These are phyloP conservation scores for Pocillopora grandis DNA, from an alignment of 92 coral and sea anemone genomes.

Conservation along the genomic window DNA sequence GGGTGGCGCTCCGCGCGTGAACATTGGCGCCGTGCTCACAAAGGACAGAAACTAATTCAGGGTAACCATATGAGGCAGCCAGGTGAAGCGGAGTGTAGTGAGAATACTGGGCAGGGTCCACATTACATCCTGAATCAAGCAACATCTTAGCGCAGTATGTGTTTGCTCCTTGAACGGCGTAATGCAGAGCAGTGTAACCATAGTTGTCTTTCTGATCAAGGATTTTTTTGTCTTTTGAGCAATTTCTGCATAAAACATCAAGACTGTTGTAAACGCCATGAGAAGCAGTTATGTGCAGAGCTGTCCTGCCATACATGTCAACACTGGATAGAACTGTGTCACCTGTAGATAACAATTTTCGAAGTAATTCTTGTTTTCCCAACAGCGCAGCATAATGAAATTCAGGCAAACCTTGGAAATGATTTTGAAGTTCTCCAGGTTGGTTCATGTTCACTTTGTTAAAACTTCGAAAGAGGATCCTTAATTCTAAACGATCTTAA, in stretches of 20 bases:
- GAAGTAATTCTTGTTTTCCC: constrained; percentile 12
- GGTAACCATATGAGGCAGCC: constrained; percentile 57
- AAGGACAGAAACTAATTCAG: constrained; percentile 57
- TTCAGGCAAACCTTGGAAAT: constrained; percentile 17
- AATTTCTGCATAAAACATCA: constrained; percentile 30
- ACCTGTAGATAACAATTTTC: constrained; percentile 4
- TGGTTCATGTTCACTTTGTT: neutral
- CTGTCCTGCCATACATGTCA: constrained; percentile 35
- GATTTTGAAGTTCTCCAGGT: neutral
- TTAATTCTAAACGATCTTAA: too few species aligned
- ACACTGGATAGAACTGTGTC: constrained; percentile 1
- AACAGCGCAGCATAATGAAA: constrained; percentile 19
- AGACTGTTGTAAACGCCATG: constrained; percentile 39
- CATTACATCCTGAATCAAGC: constrained; percentile 38
- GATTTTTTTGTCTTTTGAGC: constrained; percentile 21
- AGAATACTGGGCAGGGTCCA: constrained; percentile 31
- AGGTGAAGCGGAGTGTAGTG: constrained; percentile 61
- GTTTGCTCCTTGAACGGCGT: constrained; percentile 59
- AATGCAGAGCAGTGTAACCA: constrained; percentile 64
- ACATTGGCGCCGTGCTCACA: constrained; percentile 73
- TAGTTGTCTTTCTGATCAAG: constrained; percentile 51
- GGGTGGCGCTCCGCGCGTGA: constrained; percentile 34
- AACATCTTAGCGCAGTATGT: constrained; percentile 52
- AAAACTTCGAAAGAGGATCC: neutral
- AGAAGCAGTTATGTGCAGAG: constrained; percentile 46